Evolutionary conservation across 2,797 vertebrate genomes (phyloP).

Genomic region (Parauchenoglanis ngamensis): DNA sequence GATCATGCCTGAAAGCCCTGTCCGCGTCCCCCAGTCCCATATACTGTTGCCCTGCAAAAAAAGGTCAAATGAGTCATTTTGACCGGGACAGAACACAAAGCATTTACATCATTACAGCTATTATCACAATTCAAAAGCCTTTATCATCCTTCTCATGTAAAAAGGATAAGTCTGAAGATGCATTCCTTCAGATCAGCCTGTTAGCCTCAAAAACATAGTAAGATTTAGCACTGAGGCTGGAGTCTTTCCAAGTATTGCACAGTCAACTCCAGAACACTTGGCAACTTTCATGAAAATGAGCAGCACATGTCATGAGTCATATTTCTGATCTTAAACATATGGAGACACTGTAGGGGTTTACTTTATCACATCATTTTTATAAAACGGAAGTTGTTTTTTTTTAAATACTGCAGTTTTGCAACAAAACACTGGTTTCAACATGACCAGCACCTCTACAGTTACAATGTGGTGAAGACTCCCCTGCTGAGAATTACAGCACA

Average conservation of each 20-base stretch:
- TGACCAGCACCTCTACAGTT: not conserved
- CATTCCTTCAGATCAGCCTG: not conserved
- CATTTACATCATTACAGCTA: not conserved
- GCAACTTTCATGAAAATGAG: slow-evolving; percentile 17
- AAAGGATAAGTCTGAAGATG: too few relatives aligned
- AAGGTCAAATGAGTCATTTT: not conserved
- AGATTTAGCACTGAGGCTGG: not conserved
- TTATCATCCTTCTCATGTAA: not conserved
- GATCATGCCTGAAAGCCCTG: not conserved
- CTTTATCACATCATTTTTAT: not conserved
- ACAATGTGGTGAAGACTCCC: not conserved
- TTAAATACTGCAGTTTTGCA: not conserved
- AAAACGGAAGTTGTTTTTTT: too few relatives aligned
- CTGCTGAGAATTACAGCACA: not conserved
- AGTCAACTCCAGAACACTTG: slow-evolving; percentile 21
- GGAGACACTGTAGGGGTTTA: not conserved
- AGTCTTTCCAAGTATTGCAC: not conserved
- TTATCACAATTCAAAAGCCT: not conserved
- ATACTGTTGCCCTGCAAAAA: not conserved
- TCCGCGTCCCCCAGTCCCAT: not conserved
- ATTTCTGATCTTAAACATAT: slow-evolving; percentile 13
- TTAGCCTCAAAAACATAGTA: not conserved
- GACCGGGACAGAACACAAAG: not conserved
- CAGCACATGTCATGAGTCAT: slow-evolving; percentile 21
- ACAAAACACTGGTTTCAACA: not conserved